Evolutionary conservation across 2,888 invertebrate genomes (phyloP).

Genomic region (Heteromurus nitidus): DNA sequence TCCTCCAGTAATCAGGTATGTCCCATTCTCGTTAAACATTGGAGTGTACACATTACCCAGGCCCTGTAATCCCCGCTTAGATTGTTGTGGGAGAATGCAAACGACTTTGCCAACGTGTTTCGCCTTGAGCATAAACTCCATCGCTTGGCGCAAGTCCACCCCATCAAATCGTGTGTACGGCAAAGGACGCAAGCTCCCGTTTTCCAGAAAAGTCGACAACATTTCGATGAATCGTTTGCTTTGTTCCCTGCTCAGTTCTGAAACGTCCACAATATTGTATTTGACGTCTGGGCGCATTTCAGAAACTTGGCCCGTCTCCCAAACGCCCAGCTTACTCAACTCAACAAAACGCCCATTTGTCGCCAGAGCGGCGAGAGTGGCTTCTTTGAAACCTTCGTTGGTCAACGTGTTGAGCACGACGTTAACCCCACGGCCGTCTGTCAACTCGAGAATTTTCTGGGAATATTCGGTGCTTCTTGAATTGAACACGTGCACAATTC

Average conservation of each 20-base stretch:
- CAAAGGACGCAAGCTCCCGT: neutral
- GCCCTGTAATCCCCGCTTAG: neutral
- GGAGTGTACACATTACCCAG: neutral
- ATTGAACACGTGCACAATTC: slow-evolving; percentile 38
- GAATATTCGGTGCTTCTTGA: slow-evolving; percentile 23
- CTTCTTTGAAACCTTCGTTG: slow-evolving; percentile 41
- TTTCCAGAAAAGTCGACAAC: neutral
- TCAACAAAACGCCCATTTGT: slow-evolving; percentile 39
- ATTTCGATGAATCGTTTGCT: neutral
- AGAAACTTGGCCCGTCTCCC: slow-evolving; percentile 25
- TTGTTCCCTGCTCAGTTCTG: neutral
- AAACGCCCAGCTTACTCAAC: slow-evolving; percentile 47
- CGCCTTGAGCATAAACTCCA: slow-evolving; percentile 17
- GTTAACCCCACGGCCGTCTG: slow-evolving; percentile 23
- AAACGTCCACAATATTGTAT: slow-evolving; percentile 38
- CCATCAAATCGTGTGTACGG: slow-evolving; percentile 27
- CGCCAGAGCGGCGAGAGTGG: neutral
- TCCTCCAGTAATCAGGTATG: slow-evolving; percentile 47
- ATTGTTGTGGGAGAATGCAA: neutral
- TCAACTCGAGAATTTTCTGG: slow-evolving; percentile 7
- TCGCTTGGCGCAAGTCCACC: neutral
- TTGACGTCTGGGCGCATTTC: slow-evolving; percentile 21
- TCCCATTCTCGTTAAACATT: slow-evolving; percentile 19
- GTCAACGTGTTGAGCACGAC: slow-evolving; percentile 48
- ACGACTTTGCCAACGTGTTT: slow-evolving; percentile 54